These are phyloP conservation scores for Aurelia aurita DNA, from an alignment of 30 jellyfish, hydroid and myxozoan species.

Conservation along the genomic window DNA sequence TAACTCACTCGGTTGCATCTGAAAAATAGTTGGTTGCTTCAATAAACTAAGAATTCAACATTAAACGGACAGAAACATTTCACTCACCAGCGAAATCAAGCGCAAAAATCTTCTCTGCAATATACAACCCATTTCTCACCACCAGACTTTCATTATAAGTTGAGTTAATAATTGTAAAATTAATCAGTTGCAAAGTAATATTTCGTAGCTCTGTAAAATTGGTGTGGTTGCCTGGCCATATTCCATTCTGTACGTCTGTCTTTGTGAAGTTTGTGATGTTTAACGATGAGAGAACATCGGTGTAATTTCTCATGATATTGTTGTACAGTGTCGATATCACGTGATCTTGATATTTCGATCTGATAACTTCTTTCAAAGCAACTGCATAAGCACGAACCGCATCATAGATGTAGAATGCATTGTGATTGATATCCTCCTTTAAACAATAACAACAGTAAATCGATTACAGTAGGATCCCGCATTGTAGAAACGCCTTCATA, in stretches of 20 bases:
- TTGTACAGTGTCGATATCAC: constrained; percentile 27
- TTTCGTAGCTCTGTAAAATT: constrained; percentile 34
- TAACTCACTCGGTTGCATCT: too few relatives aligned
- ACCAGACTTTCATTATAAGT: constrained; percentile 19
- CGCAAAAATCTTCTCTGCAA: constrained; percentile 46
- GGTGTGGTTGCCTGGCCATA: constrained; percentile 53
- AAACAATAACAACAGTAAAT: too few relatives aligned
- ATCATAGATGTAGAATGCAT: constrained; percentile 74
- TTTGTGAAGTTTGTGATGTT: constrained; percentile 45
- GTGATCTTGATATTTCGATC: constrained; percentile 24
- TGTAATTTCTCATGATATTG: constrained; percentile 22
- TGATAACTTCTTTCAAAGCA: constrained; percentile 27
- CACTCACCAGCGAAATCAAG: constrained; percentile 55
- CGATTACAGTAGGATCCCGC: too few relatives aligned
- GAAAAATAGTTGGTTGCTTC: too few relatives aligned
- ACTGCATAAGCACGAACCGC: constrained; percentile 67
- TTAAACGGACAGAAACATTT: too few relatives aligned
- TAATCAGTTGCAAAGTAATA: constrained; percentile 31
- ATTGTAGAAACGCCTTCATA: too few relatives aligned
- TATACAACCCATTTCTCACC: constrained; percentile 38
- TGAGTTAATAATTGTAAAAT: constrained; percentile 28
- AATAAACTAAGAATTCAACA: too few relatives aligned
- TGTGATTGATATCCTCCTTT: not conserved
- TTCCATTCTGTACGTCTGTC: constrained; percentile 30
- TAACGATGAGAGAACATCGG: constrained; percentile 9